These are phyloP conservation scores for Drosophila borborema DNA, from an alignment of 2,888 invertebrate species.

Conservation along the genomic window DNA sequence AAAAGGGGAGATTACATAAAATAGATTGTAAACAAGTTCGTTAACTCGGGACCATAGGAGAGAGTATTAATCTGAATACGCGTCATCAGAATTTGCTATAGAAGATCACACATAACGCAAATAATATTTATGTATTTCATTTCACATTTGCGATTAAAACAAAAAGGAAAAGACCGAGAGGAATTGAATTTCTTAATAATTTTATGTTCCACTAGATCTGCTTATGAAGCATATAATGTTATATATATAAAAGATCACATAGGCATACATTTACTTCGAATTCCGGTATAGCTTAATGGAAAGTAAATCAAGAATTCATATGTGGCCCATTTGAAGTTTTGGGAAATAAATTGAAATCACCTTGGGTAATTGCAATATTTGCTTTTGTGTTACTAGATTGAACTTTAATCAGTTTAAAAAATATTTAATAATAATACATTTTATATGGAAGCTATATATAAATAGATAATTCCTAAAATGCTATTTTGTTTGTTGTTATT, in stretches of 20 bases:
- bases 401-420: neutral
- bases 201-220: neutral
- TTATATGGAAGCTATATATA: neutral
- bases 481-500: neutral
- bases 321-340: neutral
- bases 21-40: neutral
- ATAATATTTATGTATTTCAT: neutral
- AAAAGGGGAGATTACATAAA: too few species aligned
- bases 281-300: neutral
- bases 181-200: neutral
- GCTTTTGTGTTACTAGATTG: neutral
- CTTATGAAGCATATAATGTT: neutral
- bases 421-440: neutral
- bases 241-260: neutral
- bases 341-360: neutral
- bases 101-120: neutral
- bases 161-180: neutral
- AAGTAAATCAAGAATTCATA: neutral
- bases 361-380: neutral
- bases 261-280: neutral
- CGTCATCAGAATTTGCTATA: neutral
- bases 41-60: neutral
- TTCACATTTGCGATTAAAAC: neutral
- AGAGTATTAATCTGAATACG: too few species aligned
- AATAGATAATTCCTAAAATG: neutral